Evolutionary conservation across 2,888 invertebrate genomes (phyloP).

Genomic region (Trisateles emortualis): DNA sequence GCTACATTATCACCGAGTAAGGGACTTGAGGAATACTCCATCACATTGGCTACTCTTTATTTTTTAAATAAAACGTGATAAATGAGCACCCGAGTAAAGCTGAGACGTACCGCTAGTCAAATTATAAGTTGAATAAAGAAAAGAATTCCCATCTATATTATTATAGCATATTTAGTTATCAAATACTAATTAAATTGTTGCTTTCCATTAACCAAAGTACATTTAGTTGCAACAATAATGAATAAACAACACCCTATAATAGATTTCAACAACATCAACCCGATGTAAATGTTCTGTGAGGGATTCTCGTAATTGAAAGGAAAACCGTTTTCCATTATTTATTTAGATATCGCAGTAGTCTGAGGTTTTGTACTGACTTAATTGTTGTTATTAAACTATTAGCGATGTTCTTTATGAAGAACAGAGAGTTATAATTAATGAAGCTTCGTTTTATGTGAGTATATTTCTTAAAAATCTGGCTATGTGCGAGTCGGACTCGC

Average conservation of each 20-base stretch:
- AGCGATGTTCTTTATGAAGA: conserved; percentile 35
- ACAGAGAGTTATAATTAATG: conserved; percentile 45
- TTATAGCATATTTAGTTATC: too few relatives aligned
- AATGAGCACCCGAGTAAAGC: too few relatives aligned
- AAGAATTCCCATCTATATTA: too few relatives aligned
- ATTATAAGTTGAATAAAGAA: too few relatives aligned
- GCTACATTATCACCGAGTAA: too few relatives aligned
- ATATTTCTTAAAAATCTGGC: too few relatives aligned
- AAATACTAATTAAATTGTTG: conserved; percentile 21
- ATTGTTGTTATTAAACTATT: conserved; percentile 44
- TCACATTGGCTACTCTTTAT: too few relatives aligned
- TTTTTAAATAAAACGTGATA: too few relatives aligned
- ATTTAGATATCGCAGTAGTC: conserved; percentile 36
- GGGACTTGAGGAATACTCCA: too few relatives aligned
- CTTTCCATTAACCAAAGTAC: conserved; percentile 24
- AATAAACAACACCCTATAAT: conserved; percentile 28
- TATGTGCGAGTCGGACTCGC: too few relatives aligned
- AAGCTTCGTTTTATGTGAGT: conserved; percentile 39
- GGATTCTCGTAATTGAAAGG: conserved; percentile 47
- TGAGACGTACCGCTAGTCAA: too few relatives aligned
- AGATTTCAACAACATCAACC: conserved; percentile 39
- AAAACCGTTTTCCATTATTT: conserved; percentile 45
- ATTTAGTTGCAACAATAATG: conserved; percentile 24
- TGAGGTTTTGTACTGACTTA: conserved; percentile 45
- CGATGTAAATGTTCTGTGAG: conserved; percentile 28